Base-by-base conservation (phyloP, 2,113 vertebrate species). In the Lethenteron camtschaticum region DNA sequence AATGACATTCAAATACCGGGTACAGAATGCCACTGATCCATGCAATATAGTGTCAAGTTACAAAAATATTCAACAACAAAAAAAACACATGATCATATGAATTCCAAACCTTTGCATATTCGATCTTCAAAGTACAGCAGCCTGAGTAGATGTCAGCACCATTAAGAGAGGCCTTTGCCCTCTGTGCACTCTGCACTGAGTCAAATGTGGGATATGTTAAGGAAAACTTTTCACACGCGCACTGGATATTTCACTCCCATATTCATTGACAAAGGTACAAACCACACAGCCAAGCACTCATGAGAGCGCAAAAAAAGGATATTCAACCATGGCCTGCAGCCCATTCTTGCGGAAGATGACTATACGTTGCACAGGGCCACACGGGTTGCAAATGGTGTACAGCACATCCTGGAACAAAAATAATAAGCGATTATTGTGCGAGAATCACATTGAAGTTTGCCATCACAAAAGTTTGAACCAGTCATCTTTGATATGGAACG, bases 281-380 rank as follows among this genome's bases (percentile, higher is more conserved):
- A 41, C 41, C 41, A 7, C 41, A 41, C 41, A 41, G 6, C 41
- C 41, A 41, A 41, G 41, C 41, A 41, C 41, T 41, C 41, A 6
- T 41, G 41, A 41, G 41, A 41, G 41, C 6, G 9, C 69, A 13
- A 57, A 55, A 13, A 72, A 85, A 94, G 88, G 90, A 95, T 95
- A 95, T 94, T 96, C 90, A 69, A 95, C 87, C 90, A 96, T 96
- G 68, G 90, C 86, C 76, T 96, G 90, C 12, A 96, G 89, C 0
- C 90, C 90, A 71, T 96, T 96, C 77, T 96, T 96, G 72, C 89
- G 80, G 80, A 96, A 96, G 77, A 95, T 94, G 68, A 95, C 89
- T n/a, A 96, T 91, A 74, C 90, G 82, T 78, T 96, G 89, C 8
- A 96, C 90, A 1, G 89, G 89, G 8, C 89, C 90, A 7, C 89